Base-by-base conservation (phyloP, 2,113 vertebrate species). In the Echinops telfairi region DNA sequence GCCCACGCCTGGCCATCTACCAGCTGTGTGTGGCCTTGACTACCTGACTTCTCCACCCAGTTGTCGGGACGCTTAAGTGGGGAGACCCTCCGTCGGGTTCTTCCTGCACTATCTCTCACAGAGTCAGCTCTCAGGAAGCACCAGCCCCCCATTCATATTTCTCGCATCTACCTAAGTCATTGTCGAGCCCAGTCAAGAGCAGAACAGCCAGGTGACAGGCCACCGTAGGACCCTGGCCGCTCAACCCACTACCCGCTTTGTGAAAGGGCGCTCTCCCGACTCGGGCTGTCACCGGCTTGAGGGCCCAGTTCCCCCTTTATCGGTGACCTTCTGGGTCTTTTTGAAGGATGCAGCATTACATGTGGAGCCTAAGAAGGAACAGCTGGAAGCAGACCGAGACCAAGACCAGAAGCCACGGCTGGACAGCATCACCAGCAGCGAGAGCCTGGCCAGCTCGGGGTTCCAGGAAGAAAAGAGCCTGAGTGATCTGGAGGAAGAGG, bases 381-480 rank as follows among this genome's bases (percentile, higher is more conserved):
- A 96, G 97, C 97, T 91, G 68, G 89, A 92, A 80, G 83, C 79
- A 40, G 97, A 96, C 86, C 92, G 31, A 1, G 96, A 95, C 87
- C 94, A 97, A 95, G 89, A 91, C 79, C 94, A 97, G 83, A 98
- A 97, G 73, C 96, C 96, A 83, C 97, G 97, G 86, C 91, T 98
- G 91, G 94, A 95, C 66, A 98, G 98, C 6, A 76, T 98, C 78
- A 98, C 97, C 92, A 98, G 98, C 93, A 98, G 96, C 0, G 98
- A 98, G 92, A 98, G 98, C 90, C 97, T 97, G 0, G 97, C 97
- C 0, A 98, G 97, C 95, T 98, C 98, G 0, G 98, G 98, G 47
- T 98, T 98, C 96, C 98, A 98, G 90, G 98, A 98, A 96, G 98
- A 98, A 84, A 98, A 97, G 98, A 98, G 97, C 77, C 97, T 98